Conservation (phyloP, 2,797 vertebrate species). For the Acipenser transmontanus region DNA sequence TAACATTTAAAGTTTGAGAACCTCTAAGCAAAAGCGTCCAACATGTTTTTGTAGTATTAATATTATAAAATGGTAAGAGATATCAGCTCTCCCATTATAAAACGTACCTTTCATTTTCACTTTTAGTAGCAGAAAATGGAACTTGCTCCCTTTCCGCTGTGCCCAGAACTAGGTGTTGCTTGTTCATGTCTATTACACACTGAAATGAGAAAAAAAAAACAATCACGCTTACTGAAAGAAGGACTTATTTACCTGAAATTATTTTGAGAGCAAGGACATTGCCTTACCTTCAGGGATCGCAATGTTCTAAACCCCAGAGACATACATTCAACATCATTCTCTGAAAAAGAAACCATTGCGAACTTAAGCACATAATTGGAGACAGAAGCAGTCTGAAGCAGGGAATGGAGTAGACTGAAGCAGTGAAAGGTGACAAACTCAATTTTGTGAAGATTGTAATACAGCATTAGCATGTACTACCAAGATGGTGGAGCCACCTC, state of each 20-base stretch:
- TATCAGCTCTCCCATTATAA: constrained; percentile 6
- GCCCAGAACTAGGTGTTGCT: constrained; percentile 69
- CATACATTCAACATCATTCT: constrained; percentile 61
- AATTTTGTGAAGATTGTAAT: too few species aligned
- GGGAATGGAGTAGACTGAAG: too few species aligned
- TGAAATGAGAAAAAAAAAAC: constrained; percentile 38
- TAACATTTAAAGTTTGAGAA: too few species aligned
- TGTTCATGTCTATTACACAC: constrained; percentile 79
- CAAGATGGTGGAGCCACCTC: too few species aligned
- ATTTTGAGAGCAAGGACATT: background rate
- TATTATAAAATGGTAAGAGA: background rate
- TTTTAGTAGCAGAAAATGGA: constrained; percentile 48
- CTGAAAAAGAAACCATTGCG: constrained; percentile 47
- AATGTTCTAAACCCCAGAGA: constrained; percentile 74
- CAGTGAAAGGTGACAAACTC: too few species aligned
- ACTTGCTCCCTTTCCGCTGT: constrained; percentile 64
- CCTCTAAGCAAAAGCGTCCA: too few species aligned
- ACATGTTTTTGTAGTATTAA: too few species aligned
- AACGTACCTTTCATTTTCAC: constrained; percentile 5
- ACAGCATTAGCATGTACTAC: too few species aligned
- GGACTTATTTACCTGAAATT: too few species aligned
- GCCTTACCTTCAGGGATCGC: constrained; percentile 71
- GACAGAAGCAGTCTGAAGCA: too few species aligned
- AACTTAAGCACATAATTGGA: background rate
- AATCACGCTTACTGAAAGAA: background rate